Base-by-base conservation (phyloP, 2,113 vertebrate genomes). In the Cottus gobio region DNA sequence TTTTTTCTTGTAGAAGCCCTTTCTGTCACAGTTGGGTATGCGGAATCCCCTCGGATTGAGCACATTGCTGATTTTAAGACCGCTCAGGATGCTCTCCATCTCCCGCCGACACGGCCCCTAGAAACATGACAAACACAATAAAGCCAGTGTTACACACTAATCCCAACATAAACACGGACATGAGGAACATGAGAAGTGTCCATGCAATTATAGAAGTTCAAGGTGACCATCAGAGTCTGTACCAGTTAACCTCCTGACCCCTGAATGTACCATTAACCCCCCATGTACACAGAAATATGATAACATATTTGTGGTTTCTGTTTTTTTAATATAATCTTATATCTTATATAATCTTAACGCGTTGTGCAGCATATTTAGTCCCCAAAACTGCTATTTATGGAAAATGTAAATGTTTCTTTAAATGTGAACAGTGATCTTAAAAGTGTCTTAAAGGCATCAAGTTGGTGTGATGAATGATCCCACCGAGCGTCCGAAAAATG, bases 1-100 rank as follows among this genome's bases (percentile, higher is more conserved):
- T 90, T 97, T 99, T 91, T 97, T 99, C 96, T 99, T 99, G 91
- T 99, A 99, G 93, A 99, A 99, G 3, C 98, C 98, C 82, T 96
- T 99, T 92, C 96, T 96, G 94, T 99, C 98, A 90, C 98, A 99
- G 93, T 99, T 99, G 88, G 98, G 98, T 90, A 99, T 97, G 94
- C 97, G 96, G 83, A 99, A 92, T 34, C 95, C 95, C 89, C 96
- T 93, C 1, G 96, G 97, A 86, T 96, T 98, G 85, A 99, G 94
- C 75, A 96, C 93, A 20, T 96, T 96, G 90, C 95, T 93, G 93
- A 97, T 97, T 91, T 98, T 98, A 37, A 98, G 93, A 69, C 93
- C 94, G 85, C 97, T 99, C 92, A 99, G 89, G 31, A 97, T 95
- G 80, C 96, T 96, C 77, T 99, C 98, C 95, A 99, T 97, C 88